These are phyloP conservation scores for Palythoa caribaeorum DNA, from an alignment of 92 coral and sea anemone genomes.

Conservation along the genomic window DNA sequence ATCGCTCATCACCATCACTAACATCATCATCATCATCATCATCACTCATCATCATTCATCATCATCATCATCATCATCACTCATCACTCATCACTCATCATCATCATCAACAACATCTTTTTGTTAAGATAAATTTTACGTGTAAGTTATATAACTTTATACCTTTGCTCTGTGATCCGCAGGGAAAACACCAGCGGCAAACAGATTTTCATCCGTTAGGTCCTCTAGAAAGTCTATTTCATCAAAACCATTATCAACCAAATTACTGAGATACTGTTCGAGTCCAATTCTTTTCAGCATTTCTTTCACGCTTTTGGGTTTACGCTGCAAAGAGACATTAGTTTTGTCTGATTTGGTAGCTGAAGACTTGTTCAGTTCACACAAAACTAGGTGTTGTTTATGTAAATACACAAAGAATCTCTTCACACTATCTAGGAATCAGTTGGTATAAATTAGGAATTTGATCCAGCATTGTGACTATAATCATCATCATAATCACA, in stretches of 20 bases:
- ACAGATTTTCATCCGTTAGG: slow-evolving; percentile 72
- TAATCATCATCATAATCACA: background rate
- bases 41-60: no score
- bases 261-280: slow-evolving; percentile 66
- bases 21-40: no score
- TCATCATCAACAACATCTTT: no score
- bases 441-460: no score
- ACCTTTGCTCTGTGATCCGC: slow-evolving; percentile 70
- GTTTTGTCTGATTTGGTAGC: background rate
- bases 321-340: slow-evolving; percentile 49
- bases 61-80: no score
- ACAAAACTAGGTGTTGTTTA: background rate
- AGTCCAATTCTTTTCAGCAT: slow-evolving; percentile 82
- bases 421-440: background rate
- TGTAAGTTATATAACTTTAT: background rate
- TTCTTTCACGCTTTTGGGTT: slow-evolving; percentile 81
- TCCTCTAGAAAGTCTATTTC: slow-evolving; percentile 80
- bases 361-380: background rate
- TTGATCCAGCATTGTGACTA: background rate
- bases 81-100: no score
- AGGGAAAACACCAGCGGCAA: slow-evolving; percentile 67
- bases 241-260: slow-evolving; percentile 83
- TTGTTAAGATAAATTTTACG: no score
- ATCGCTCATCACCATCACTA: no score
- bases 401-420: background rate